These are phyloP conservation scores for Ploceus nigricollis DNA, from an alignment of 2,113 vertebrate species.

Conservation along the genomic window DNA sequence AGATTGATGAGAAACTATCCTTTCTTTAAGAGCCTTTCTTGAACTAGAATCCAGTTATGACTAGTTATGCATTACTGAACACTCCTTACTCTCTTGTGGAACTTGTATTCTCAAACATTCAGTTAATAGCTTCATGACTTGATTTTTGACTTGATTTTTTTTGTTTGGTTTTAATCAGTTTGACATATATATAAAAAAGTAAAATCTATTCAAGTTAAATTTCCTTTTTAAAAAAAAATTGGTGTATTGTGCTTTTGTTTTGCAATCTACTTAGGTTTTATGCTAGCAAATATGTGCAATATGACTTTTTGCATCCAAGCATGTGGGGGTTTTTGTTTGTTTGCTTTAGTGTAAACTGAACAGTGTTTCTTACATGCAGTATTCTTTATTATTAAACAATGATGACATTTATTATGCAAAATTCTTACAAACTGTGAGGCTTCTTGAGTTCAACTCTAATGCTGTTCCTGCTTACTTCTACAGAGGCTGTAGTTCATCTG, in stretches of 20 bases:
- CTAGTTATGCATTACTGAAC: slow-evolving; percentile 55
- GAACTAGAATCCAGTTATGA: background rate
- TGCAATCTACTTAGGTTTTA: background rate
- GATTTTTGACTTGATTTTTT: background rate
- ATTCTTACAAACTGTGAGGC: background rate
- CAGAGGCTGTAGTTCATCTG: slow-evolving; percentile 92
- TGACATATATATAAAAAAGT: background rate
- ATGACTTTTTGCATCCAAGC: background rate
- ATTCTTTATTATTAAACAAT: background rate
- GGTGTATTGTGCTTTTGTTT: background rate
- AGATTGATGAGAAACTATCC: background rate
- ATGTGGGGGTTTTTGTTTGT: background rate
- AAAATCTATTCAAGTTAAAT: background rate
- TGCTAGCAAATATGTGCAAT: background rate
- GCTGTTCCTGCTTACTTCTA: slow-evolving; percentile 52
- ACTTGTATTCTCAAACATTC: background rate
- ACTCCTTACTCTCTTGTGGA: slow-evolving; percentile 2
- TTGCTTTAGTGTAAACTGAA: background rate
- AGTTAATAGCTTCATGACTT: background rate
- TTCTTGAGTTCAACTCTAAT: slow-evolving; percentile 34
- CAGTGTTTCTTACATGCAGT: background rate
- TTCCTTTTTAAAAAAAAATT: background rate
- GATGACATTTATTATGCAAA: background rate
- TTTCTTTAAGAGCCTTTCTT: background rate
- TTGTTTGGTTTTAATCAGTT: background rate